phyloP scores from a whole-genome alignment of 2,888 invertebrate species.

The Acanthococcus lagerstroemiae region DNA sequence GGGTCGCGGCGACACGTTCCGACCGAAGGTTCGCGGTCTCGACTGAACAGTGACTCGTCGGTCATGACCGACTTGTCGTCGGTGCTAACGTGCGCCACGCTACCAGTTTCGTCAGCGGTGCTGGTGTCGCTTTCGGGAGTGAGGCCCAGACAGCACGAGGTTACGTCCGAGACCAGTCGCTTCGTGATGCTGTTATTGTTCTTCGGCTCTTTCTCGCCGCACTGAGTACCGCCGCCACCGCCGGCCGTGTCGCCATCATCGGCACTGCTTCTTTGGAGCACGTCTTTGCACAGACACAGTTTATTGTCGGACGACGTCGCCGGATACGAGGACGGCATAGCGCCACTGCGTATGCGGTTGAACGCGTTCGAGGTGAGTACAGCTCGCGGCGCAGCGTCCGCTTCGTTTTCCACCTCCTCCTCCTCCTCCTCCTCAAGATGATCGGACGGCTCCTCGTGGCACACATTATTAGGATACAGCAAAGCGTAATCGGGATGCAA shows the following conservation, averaged over 20 bases:
- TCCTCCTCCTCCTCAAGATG: conserved; percentile 9
- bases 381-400: not conserved
- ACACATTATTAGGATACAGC: conserved; percentile 11
- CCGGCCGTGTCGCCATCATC: not conserved
- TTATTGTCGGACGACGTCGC: conserved; percentile 31
- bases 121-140: not conserved
- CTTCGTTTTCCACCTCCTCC: not conserved
- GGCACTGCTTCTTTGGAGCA: conserved; percentile 37
- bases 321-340: not conserved
- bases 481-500: conserved; percentile 32
- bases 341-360: not conserved
- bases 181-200: not conserved
- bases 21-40: not conserved
- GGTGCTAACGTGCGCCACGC: conserved; percentile 11
- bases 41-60: not conserved
- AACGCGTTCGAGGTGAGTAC: not conserved
- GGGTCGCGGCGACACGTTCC: not conserved
- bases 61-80: conserved; percentile 18
- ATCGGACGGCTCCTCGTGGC: conserved; percentile 3
- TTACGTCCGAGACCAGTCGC: conserved; percentile 1
- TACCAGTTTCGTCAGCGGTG: conserved; percentile 32
- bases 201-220: not conserved
- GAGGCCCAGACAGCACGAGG: not conserved
- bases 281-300: conserved; percentile 37
- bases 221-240: not conserved